phyloP scores from a whole-genome alignment of 2,888 invertebrate species.

The Diadegma fenestrale region DNA sequence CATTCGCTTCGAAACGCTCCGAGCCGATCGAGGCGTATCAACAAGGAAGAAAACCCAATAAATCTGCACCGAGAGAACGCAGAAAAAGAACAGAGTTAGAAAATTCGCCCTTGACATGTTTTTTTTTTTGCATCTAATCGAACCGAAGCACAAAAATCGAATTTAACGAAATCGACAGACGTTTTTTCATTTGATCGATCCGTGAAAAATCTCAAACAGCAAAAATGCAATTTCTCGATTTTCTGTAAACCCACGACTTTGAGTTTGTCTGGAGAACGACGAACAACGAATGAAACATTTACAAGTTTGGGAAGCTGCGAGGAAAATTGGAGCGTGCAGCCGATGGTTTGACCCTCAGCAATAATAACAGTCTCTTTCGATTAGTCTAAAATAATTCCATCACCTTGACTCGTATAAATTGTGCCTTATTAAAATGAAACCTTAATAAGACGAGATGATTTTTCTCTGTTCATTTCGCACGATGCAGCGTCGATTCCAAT shows the following conservation, averaged over 20 bases:
- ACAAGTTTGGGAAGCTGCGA: not conserved
- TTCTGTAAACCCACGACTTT: not conserved
- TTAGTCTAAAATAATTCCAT: constrained; percentile 11
- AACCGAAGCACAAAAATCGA: not conserved
- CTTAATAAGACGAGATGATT: constrained; percentile 11
- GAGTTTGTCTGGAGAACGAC: not conserved
- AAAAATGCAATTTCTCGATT: not conserved
- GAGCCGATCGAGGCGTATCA: not conserved
- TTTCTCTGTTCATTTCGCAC: constrained; percentile 11
- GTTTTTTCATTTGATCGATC: not conserved
- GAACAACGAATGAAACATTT: not conserved
- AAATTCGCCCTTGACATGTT: not conserved
- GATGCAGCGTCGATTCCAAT: not conserved
- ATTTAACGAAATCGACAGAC: not conserved
- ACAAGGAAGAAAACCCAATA: not conserved
- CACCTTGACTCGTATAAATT: constrained; percentile 8
- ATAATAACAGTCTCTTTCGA: not conserved
- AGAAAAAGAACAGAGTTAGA: not conserved
- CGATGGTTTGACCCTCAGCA: not conserved
- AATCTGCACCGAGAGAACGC: not conserved
- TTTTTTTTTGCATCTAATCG: not conserved
- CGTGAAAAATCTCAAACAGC: no score
- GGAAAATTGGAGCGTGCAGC: not conserved
- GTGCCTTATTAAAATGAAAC: constrained; percentile 26
- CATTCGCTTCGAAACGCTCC: not conserved